These are phyloP conservation scores for Tricholauxania praeusta DNA, from an alignment of 2,888 invertebrate species.

Conservation along the genomic window DNA sequence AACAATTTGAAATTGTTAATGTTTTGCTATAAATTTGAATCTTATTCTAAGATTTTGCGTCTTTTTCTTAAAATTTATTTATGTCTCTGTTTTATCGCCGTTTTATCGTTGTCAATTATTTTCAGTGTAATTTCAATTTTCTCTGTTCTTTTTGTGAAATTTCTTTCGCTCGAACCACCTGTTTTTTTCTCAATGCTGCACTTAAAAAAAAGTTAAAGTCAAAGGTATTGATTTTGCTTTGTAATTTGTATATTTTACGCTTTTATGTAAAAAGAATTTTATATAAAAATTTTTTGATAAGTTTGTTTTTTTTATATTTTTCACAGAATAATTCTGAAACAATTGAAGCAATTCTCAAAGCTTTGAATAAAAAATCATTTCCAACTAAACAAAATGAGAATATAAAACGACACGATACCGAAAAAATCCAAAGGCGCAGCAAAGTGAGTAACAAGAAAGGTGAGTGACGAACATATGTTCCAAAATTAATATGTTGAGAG, in stretches of 20 bases:
- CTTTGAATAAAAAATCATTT: constrained; percentile 43
- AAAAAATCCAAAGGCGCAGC: constrained; percentile 29
- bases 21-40: not conserved
- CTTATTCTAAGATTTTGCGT: constrained; percentile 12
- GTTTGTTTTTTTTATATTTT: constrained; percentile 36
- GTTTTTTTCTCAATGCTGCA: constrained; percentile 20
- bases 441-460: constrained; percentile 23
- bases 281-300: constrained; percentile 34
- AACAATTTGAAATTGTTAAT: not conserved
- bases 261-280: constrained; percentile 43
- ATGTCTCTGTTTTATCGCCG: not conserved
- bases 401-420: constrained; percentile 36
- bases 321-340: constrained; percentile 46
- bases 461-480: constrained; percentile 1
- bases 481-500: no score
- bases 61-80: not conserved
- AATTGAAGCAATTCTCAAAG: constrained; percentile 46
- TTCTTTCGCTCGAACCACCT: constrained; percentile 16
- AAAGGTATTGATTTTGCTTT: constrained; percentile 14
- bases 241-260: constrained; percentile 46
- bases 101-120: constrained; percentile 6
- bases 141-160: not conserved
- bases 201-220: not conserved
- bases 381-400: constrained; percentile 38
- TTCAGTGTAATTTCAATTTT: not conserved